These are phyloP conservation scores for Sebastes fasciatus DNA, from an alignment of 2,113 vertebrate genomes.

Conservation along the genomic window DNA sequence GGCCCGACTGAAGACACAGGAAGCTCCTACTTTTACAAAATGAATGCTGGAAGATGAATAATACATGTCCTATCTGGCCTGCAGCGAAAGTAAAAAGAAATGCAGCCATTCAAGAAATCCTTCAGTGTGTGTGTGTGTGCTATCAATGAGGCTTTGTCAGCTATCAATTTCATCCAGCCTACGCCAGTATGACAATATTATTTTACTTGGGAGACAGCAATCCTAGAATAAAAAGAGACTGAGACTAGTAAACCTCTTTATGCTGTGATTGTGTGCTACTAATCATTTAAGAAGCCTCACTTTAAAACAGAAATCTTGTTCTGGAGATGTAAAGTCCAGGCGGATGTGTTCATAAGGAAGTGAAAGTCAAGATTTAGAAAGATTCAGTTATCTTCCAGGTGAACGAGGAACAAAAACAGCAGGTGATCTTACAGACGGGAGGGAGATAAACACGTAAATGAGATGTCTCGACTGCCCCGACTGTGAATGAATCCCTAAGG, in stretches of 20 bases:
- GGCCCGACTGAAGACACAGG: background rate
- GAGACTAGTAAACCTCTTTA: background rate
- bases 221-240: background rate
- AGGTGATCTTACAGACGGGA: rapidly evolving
- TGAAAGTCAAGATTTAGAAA: background rate
- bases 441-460: background rate
- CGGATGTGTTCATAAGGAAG: background rate
- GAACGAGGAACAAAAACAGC: rapidly evolving
- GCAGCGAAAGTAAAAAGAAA: background rate
- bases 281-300: background rate
- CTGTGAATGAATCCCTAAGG: slow-evolving; percentile 2
- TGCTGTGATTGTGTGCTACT: background rate
- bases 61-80: slow-evolving; percentile 8
- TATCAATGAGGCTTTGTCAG: background rate
- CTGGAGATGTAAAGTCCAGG: background rate
- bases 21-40: background rate
- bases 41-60: slow-evolving; percentile 28
- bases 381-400: background rate
- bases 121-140: slow-evolving; percentile 2
- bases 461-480: background rate
- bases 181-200: slow-evolving; percentile 5
- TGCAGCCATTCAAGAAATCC: background rate
- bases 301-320: background rate
- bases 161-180: slow-evolving; percentile 20
- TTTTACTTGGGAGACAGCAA: background rate